Base-by-base conservation (phyloP, 2,113 vertebrate species). In the Macaca fascicularis region DNA sequence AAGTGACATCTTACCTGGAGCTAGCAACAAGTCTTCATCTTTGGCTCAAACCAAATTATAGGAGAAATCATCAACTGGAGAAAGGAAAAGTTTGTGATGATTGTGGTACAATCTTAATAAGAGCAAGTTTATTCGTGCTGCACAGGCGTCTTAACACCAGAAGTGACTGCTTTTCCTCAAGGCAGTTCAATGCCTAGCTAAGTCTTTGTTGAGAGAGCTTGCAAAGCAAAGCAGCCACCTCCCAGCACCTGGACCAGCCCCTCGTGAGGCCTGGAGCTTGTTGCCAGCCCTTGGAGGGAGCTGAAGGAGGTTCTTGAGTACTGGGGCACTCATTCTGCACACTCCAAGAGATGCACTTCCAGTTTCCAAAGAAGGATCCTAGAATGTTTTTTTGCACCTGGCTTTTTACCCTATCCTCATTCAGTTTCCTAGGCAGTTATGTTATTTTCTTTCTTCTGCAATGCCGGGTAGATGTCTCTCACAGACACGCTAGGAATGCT, bases 401-500 rank as follows among this genome's bases (percentile, higher is more conserved):
- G 23, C 55, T 94, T 81, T 95, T 61, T 48, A 19, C 74, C 55
- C 4, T 48, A n/a, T 72, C 45, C 23, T 13, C 59, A 81, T 25
- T 70, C 23, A 25, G 17, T 93, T 79, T 95, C 25, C 55, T 57
- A 32, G 30, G 9, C 8, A 8, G 16, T 17, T 38, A 67, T 35
- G 14, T 35, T 86, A 30, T 55, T 55, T 89, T 52, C 23, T 83
- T 19, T 64, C 59, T 64, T 27, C 27, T 38, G 27, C 3, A 20
- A 11, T 9, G 59, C 52, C 59, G 40, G 32, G 43, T 38, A 38
- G 83, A 72, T 38, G 12, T 20, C 2, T 87, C 57, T 61, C 19
- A 11, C 8, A 79, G 72, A 79, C n/a, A 69, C 0, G 9, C 0
- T 30, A 19, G 43, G 10, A 64, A 35, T 19, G 6, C 0, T 1